phyloP scores from a whole-genome alignment of 2,113 vertebrate species.

The Odocoileus hemionus region DNA sequence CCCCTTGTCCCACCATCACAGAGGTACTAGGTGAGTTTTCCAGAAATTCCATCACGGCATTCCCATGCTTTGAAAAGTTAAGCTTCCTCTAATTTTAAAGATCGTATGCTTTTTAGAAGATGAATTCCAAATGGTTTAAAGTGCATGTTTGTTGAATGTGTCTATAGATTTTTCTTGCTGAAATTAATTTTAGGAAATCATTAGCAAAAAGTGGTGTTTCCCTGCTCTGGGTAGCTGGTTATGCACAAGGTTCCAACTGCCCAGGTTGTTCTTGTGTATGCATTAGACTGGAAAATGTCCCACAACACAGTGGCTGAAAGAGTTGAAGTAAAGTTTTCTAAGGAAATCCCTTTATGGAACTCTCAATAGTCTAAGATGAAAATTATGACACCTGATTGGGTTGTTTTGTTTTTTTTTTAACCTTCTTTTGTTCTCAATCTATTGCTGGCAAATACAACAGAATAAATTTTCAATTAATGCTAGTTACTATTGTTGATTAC shows the following conservation, averaged over 20 bases:
- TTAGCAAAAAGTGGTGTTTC: not conserved
- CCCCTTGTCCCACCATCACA: not conserved
- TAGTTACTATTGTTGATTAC: not conserved
- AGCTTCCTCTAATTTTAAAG: not conserved
- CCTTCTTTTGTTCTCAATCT: not conserved
- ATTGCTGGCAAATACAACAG: not conserved
- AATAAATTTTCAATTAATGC: not conserved
- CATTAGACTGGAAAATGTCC: not conserved
- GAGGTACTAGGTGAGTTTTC: not conserved
- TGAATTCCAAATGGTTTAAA: not conserved
- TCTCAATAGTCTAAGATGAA: not conserved
- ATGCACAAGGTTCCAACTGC: not conserved
- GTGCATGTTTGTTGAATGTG: not conserved
- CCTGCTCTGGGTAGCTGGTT: not conserved
- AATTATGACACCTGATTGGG: not conserved
- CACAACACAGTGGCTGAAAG: not conserved
- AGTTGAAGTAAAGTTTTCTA: not conserved
- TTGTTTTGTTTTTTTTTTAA: not conserved
- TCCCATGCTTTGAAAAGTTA: not conserved
- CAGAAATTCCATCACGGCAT: not conserved
- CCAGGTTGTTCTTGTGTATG: not conserved
- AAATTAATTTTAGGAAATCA: not conserved
- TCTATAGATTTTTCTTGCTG: not conserved
- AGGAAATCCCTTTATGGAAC: not conserved
- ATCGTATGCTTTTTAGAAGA: not conserved